Conservation (phyloP, 2,888 invertebrate species). For the Troglohyphantes excavatus region DNA sequence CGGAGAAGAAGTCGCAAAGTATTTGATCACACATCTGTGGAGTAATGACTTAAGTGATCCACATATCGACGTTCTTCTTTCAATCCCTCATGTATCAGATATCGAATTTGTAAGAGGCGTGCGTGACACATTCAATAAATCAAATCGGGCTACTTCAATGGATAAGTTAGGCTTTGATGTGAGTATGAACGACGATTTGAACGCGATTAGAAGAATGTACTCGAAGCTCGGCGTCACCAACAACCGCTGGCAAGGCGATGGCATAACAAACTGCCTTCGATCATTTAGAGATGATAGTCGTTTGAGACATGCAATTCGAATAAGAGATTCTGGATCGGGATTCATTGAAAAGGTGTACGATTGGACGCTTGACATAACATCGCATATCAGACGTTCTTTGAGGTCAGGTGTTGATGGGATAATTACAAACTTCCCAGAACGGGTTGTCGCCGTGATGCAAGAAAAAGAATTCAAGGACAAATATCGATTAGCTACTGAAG, state of each 20-base stretch:
- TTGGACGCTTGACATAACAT: slow-evolving; percentile 80
- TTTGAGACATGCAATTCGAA: slow-evolving; percentile 77
- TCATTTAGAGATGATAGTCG: slow-evolving; percentile 79
- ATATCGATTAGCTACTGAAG: slow-evolving; percentile 79
- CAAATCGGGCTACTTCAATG: slow-evolving; percentile 44
- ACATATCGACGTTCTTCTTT: slow-evolving; percentile 75
- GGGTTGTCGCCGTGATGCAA: slow-evolving; percentile 75
- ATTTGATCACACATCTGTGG: slow-evolving; percentile 79
- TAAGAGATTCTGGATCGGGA: slow-evolving; percentile 75
- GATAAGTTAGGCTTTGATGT: slow-evolving; percentile 80
- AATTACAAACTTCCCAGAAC: slow-evolving; percentile 80
- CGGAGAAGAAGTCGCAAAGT: slow-evolving; percentile 79
- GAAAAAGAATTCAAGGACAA: slow-evolving; percentile 78
- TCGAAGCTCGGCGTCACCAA: slow-evolving; percentile 64
- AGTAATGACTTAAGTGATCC: slow-evolving; percentile 66
- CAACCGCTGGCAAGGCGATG: slow-evolving; percentile 80
- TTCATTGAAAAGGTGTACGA: slow-evolving; percentile 80
- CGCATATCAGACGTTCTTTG: slow-evolving; percentile 53
- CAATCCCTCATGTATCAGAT: slow-evolving; percentile 80
- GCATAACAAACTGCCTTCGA: slow-evolving; percentile 80
- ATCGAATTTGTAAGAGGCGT: slow-evolving; percentile 78
- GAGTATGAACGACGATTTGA: slow-evolving; percentile 80
- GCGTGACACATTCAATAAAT: slow-evolving; percentile 78
- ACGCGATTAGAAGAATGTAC: slow-evolving; percentile 79
- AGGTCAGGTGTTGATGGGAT: slow-evolving; percentile 79